Base-by-base conservation (phyloP, 2,888 invertebrate genomes). In the Parasteatoda lunata region DNA sequence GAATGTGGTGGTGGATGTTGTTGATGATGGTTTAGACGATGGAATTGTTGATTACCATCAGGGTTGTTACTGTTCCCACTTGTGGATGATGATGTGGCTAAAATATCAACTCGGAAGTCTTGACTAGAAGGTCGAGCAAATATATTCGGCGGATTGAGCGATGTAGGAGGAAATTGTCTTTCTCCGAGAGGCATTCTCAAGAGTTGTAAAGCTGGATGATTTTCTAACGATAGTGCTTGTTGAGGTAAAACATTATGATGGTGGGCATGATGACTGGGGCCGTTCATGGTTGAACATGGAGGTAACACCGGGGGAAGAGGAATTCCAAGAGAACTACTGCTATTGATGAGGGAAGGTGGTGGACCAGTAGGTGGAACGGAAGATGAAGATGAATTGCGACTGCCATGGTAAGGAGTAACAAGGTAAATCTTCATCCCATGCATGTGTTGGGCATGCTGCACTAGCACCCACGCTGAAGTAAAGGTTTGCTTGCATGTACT, bases 371-470 rank as follows among this genome's bases (percentile, higher is more conserved):
- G 87, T 45, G 85, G 88, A 84, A 79, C n/a, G n/a, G 85, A 77
- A 48, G 85, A 65, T 52, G 73, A 70, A 52, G 72, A 72, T 68
- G 84, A 77, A 72, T 76, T 86, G 64, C 82, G 81, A 68, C 90
- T 89, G 48, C 88, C 84, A 89, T 89, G 71, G 84, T 84, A 80
- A 49, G 87, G 82, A 51, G 86, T 93, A 90, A 96, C 96, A 78
- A 96, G 94, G 93, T 97, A 98, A 91, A 98, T 96, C 92, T 97
- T 96, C 89, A 98, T 95, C 45, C 98, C 98, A 91, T 98, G 98
- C 87, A 96, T 95, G 91, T 96, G 96, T 92, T 98, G 98, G 51
- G 96, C 98, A 92, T 98, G 98, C 92, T 98, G 98, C 66, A 98
- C 94, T 88, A 98, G 94, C 84, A 96, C 94, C 98, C 98, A 98